Evolutionary conservation across 2,888 invertebrate species (phyloP).

Genomic region (Plagodis dolabraria): DNA sequence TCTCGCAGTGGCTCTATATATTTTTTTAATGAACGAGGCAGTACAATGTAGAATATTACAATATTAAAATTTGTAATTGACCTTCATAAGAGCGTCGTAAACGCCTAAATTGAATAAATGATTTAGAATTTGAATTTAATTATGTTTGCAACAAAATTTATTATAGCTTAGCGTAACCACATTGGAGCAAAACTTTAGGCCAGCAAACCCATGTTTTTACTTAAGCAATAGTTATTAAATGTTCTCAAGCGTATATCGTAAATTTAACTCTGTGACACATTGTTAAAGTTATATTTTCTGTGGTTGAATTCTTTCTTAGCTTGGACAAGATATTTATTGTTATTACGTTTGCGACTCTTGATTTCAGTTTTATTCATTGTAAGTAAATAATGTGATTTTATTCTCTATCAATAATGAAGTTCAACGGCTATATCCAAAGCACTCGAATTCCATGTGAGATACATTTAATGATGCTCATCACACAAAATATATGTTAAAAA

Average conservation of each 20-base stretch:
- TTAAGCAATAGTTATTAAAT: constrained; percentile 39
- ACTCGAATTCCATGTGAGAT: no score
- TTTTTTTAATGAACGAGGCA: no score
- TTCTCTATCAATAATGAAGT: constrained; percentile 5
- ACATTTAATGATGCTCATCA: no score
- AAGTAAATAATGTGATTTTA: constrained; percentile 8
- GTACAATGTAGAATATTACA: no score
- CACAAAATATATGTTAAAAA: no score
- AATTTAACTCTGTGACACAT: constrained; percentile 33
- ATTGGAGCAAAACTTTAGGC: neutral
- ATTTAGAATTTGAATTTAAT: no score
- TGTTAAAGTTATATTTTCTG: constrained; percentile 35
- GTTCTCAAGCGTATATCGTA: constrained; percentile 31
- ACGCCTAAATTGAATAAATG: no score
- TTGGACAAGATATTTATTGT: constrained; percentile 21
- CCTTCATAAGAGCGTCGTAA: no score
- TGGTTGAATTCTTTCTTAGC: constrained; percentile 23
- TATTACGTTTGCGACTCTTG: constrained; percentile 25
- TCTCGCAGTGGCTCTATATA: no score
- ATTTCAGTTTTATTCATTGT: constrained; percentile 7
- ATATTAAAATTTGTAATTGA: no score
- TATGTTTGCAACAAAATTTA: no score
- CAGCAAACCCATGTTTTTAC: constrained; percentile 39
- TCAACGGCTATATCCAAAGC: no score
- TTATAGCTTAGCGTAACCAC: neutral